These are phyloP conservation scores for Hermaeophaga mercurialis DNA, from an alignment of 2,888 invertebrate genomes.

Conservation along the genomic window DNA sequence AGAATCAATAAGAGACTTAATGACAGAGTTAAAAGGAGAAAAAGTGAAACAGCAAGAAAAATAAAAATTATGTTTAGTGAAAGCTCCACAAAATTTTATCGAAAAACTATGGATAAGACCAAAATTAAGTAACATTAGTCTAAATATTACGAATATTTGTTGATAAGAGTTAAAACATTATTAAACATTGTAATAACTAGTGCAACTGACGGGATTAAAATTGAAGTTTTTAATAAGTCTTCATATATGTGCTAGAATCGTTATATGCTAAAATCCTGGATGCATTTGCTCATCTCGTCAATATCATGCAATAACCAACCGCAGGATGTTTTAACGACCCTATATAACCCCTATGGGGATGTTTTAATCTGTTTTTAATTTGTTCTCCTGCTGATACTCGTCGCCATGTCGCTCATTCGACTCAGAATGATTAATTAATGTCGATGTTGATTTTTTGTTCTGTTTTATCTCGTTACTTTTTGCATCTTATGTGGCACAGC, in stretches of 20 bases:
- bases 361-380: slow-evolving; percentile 21
- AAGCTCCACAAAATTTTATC: too few relatives aligned
- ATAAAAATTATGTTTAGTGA: too few relatives aligned
- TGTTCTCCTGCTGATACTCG: slow-evolving; percentile 18
- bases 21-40: too few relatives aligned
- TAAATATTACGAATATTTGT: too few relatives aligned
- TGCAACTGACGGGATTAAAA: too few relatives aligned
- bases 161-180: too few relatives aligned
- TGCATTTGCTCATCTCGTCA: neutral
- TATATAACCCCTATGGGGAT: slow-evolving; percentile 11
- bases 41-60: too few relatives aligned
- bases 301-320: neutral
- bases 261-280: neutral
- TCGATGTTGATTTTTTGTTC: slow-evolving; percentile 2
- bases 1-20: too few relatives aligned
- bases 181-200: too few relatives aligned
- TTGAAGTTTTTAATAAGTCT: too few relatives aligned
- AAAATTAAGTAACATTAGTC: too few relatives aligned
- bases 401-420: slow-evolving; percentile 9
- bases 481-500: neutral
- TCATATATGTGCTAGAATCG: neutral
- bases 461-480: neutral
- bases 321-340: slow-evolving; percentile 7
- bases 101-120: too few relatives aligned
- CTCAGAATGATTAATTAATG: slow-evolving; percentile 21